These are phyloP conservation scores for Drosophila anceps DNA, from an alignment of 2,888 invertebrate genomes.

Conservation along the genomic window DNA sequence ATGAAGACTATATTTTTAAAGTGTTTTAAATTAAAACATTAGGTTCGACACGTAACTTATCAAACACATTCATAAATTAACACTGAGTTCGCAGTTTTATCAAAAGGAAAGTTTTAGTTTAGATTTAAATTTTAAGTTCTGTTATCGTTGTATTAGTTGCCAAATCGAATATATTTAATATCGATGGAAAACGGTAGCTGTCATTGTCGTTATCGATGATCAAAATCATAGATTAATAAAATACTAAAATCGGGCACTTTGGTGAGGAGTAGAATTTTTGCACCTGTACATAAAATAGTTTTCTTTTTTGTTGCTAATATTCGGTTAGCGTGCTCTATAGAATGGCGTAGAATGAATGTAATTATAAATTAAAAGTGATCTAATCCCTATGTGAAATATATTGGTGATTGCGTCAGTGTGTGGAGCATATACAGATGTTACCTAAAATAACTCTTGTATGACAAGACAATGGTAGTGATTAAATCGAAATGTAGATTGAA, in stretches of 20 bases:
- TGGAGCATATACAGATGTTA: slow-evolving; percentile 7
- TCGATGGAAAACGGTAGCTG: background rate
- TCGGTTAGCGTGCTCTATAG: background rate
- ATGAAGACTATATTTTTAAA: no score
- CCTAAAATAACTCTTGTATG: background rate
- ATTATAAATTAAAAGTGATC: no score
- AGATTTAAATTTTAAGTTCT: no score
- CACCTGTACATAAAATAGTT: slow-evolving; percentile 13
- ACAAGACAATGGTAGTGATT: background rate
- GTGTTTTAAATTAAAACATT: no score
- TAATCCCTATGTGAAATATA: background rate
- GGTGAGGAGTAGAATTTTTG: slow-evolving; percentile 4
- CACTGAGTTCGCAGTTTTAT: background rate
- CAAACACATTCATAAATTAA: background rate
- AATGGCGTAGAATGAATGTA: background rate
- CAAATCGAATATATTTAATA: slow-evolving; percentile 13
- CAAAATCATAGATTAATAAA: slow-evolving; percentile 4
- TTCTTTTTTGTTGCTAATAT: background rate
- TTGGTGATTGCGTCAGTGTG: slow-evolving; percentile 4
- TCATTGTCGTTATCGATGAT: background rate
- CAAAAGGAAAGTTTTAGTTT: background rate
- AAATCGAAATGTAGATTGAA: background rate
- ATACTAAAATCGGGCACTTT: slow-evolving; percentile 15
- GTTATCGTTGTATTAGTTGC: background rate
- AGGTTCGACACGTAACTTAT: background rate